A percentile compares a stretch with the other conserved stretches of the same genome.
Conservation (phyloP, 2,797 vertebrate species). For the Telmatherina bonti region DNA sequence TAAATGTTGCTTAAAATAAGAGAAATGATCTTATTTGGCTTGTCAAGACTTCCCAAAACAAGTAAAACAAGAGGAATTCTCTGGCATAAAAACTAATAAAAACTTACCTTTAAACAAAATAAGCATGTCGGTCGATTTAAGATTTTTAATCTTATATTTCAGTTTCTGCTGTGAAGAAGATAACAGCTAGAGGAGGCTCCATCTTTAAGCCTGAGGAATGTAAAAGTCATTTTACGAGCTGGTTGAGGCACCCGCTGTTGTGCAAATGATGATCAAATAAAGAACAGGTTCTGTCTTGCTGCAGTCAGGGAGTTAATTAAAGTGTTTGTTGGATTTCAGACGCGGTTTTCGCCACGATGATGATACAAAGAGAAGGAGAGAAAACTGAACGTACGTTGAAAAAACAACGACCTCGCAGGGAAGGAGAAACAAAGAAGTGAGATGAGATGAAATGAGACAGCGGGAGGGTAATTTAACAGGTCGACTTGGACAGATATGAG, state of each 20-base stretch:
- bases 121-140: too few species aligned
- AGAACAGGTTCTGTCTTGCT: background rate
- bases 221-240: background rate
- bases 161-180: too few species aligned
- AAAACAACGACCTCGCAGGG: background rate
- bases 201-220: background rate
- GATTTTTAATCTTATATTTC: too few species aligned
- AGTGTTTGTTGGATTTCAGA: background rate
- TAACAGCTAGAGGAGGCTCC: too few species aligned
- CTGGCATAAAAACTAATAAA: too few species aligned
- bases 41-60: too few species aligned
- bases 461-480: background rate
- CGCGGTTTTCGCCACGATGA: background rate
- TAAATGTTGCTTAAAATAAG: too few species aligned
- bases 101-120: too few species aligned
- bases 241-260: background rate
- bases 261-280: constrained; percentile 5
- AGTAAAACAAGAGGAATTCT: too few species aligned
- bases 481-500: background rate
- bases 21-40: too few species aligned
- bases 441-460: background rate
- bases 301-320: constrained; percentile 15
- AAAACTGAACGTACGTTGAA: background rate
- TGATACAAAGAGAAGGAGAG: background rate
- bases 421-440: background rate